Evolutionary conservation across 2,888 invertebrate genomes (phyloP).

Genomic region (Lottia gigantea): DNA sequence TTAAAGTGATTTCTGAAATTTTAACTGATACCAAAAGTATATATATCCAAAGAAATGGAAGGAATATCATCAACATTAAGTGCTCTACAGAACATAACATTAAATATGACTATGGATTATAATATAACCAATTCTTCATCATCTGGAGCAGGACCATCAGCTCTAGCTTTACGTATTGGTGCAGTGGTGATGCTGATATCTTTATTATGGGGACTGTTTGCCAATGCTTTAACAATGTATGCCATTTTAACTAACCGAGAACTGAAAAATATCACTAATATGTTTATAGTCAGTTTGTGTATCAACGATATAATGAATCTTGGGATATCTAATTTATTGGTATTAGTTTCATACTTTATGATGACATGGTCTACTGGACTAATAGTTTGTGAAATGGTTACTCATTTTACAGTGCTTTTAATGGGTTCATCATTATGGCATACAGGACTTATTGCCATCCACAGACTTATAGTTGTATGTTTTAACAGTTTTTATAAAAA

Average conservation of each 20-base stretch:
- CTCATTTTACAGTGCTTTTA: conserved; percentile 62
- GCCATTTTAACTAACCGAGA: conserved; percentile 51
- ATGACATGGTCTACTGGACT: conserved; percentile 58
- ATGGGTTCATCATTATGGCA: conserved; percentile 66
- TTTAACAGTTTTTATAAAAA: conserved; percentile 63
- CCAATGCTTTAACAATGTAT: conserved; percentile 56
- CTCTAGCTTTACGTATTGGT: conserved; percentile 50
- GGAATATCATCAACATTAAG: too few relatives aligned
- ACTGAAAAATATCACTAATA: conserved; percentile 60
- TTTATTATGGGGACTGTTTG: conserved; percentile 55
- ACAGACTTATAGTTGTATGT: conserved; percentile 63
- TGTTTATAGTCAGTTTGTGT: conserved; percentile 63
- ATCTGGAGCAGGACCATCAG: conserved; percentile 40
- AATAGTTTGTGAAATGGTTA: conserved; percentile 59
- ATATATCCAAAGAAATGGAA: too few relatives aligned
- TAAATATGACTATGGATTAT: too few relatives aligned
- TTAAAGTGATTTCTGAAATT: too few relatives aligned
- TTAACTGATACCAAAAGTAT: too few relatives aligned
- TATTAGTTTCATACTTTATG: conserved; percentile 59
- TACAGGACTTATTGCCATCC: conserved; percentile 64
- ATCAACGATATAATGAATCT: conserved; percentile 64
- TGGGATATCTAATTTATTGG: conserved; percentile 58
- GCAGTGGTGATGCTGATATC: conserved; percentile 59
- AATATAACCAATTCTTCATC: neutral
- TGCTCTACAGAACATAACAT: too few relatives aligned